These are phyloP conservation scores for Thelaira solivaga DNA, from an alignment of 2,888 invertebrate species.

Conservation along the genomic window DNA sequence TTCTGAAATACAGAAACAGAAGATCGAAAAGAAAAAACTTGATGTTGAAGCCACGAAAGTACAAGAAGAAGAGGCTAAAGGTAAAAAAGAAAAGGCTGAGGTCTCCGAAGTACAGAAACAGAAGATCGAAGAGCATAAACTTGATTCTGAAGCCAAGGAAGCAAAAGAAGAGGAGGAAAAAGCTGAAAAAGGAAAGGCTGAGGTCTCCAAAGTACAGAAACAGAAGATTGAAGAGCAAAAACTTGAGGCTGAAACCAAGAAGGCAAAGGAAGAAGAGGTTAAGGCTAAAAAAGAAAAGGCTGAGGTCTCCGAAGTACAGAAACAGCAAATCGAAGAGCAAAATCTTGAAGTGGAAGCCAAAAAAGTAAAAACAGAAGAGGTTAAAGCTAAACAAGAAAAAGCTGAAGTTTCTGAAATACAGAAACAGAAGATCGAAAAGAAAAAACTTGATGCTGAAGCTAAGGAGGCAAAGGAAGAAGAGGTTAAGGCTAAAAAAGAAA, in stretches of 20 bases:
- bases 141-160: conserved; percentile 34
- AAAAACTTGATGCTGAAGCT: neutral
- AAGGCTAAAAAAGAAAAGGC: conserved; percentile 15
- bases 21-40: conserved; percentile 13
- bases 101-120: conserved; percentile 6
- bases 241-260: conserved; percentile 8
- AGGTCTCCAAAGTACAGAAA: conserved; percentile 9
- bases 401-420: conserved; percentile 11
- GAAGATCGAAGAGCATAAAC: conserved; percentile 27
- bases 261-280: neutral
- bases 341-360: neutral
- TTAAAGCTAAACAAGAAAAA: neutral
- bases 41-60: neutral
- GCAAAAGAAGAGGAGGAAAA: neutral
- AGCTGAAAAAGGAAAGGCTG: neutral
- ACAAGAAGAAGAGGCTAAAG: neutral
- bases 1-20: conserved; percentile 40
- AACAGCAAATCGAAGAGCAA: conserved; percentile 17
- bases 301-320: conserved; percentile 22
- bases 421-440: neutral
- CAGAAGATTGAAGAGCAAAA: conserved; percentile 30
- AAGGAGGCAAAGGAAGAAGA: conserved; percentile 6
- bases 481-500: neutral
- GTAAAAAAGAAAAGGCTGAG: neutral
- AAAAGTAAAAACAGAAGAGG: conserved; percentile 10